Evolutionary conservation across 2,888 invertebrate species (phyloP).

Genomic region (Tenthredo distinguenda): DNA sequence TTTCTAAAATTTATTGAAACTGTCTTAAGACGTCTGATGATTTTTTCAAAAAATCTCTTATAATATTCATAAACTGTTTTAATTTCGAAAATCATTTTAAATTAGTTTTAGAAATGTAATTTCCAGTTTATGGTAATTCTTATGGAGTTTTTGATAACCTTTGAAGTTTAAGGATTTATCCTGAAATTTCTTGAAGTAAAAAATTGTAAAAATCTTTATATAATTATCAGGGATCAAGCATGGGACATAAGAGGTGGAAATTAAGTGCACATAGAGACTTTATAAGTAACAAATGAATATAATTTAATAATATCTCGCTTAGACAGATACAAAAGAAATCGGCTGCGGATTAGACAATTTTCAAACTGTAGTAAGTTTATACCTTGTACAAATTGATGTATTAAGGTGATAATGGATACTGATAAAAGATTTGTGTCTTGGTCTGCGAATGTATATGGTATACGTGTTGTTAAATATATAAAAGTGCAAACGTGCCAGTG

Average conservation of each 20-base stretch:
- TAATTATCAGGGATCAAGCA: too few species aligned
- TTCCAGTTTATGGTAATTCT: too few species aligned
- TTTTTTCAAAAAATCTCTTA: too few species aligned
- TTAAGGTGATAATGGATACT: neutral
- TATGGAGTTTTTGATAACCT: too few species aligned
- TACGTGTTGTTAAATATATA: conserved; percentile 54
- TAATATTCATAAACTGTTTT: too few species aligned
- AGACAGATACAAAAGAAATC: conserved; percentile 56
- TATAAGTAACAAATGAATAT: conserved; percentile 62
- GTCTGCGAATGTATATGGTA: neutral
- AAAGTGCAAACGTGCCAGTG: conserved; percentile 59
- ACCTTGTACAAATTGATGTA: neutral
- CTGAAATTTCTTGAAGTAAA: neutral
- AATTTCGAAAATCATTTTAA: too few species aligned
- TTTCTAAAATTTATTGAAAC: too few species aligned
- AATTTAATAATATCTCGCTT: conserved; percentile 62
- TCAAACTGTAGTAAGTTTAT: neutral
- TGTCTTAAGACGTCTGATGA: too few species aligned
- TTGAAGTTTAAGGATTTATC: neutral
- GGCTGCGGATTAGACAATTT: neutral
- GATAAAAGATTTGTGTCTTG: conserved; percentile 44
- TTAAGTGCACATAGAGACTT: neutral
- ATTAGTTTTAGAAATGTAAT: too few species aligned
- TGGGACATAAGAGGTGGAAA: neutral
- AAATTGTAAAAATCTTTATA: neutral